A percentile compares a stretch with the other conserved stretches of the same genome.
Conservation (phyloP, 2,797 vertebrate genomes). For the Hoplostethus mediterraneus region DNA sequence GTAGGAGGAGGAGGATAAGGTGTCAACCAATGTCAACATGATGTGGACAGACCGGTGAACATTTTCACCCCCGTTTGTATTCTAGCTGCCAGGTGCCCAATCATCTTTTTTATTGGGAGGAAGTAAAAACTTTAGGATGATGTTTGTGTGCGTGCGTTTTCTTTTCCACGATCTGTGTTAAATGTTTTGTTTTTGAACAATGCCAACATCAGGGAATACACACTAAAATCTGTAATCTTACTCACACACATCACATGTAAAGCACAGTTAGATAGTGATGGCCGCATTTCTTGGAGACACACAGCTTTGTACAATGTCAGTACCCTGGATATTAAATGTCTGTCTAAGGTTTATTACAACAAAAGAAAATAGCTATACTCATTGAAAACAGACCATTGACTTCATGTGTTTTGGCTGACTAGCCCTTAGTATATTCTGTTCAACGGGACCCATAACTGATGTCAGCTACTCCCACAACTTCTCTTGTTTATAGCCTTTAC, state of each 20-base stretch:
- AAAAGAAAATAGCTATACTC: background rate
- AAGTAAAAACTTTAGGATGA: slow-evolving; percentile 44
- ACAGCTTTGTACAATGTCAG: slow-evolving; percentile 29
- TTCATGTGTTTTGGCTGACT: background rate
- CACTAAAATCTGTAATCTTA: background rate
- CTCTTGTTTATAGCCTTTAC: slow-evolving; percentile 27
- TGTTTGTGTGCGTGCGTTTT: slow-evolving; percentile 20
- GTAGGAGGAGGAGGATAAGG: slow-evolving; percentile 32
- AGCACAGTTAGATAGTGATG: slow-evolving; percentile 1
- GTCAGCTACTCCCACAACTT: background rate
- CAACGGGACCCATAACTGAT: slow-evolving; percentile 5
- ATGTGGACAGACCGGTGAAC: slow-evolving; percentile 51
- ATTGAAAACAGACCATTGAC: slow-evolving; percentile 7
- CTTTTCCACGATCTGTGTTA: slow-evolving; percentile 24
- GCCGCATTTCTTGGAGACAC: slow-evolving; percentile 4
- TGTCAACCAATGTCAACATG: slow-evolving; percentile 32
- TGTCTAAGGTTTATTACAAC: background rate
- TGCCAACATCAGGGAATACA: slow-evolving; percentile 63
- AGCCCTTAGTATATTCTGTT: background rate
- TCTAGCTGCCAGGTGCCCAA: slow-evolving; percentile 56
- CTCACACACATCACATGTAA: slow-evolving; percentile 11
- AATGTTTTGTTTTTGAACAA: slow-evolving; percentile 66
- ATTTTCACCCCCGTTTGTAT: slow-evolving; percentile 66
- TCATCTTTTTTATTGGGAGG: slow-evolving; percentile 58
- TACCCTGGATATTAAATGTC: background rate